These are phyloP conservation scores for Solen grandis DNA, from an alignment of 1,140 invertebrate species.

Conservation along the genomic window DNA sequence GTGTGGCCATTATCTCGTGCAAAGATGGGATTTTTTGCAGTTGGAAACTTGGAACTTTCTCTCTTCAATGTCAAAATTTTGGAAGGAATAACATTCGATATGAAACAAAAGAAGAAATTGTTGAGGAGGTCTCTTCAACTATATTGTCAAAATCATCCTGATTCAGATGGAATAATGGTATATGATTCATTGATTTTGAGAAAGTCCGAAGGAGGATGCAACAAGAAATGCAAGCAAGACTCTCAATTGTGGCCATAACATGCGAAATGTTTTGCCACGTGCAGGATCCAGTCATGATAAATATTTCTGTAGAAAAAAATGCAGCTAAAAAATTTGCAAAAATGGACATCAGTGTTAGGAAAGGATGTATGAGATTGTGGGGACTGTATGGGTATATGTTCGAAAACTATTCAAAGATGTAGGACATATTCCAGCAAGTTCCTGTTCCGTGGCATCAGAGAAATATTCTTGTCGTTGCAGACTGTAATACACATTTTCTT, in stretches of 20 bases:
- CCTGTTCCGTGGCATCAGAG: conserved; percentile 52
- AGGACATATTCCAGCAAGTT: conserved; percentile 58
- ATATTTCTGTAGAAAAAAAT: conserved; percentile 75
- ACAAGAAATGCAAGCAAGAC: conserved; percentile 72
- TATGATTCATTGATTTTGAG: conserved; percentile 74
- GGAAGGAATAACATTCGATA: conserved; percentile 75
- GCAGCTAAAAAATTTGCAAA: conserved; percentile 65
- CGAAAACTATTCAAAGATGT: conserved; percentile 57
- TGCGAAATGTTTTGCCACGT: conserved; percentile 76
- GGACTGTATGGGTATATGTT: conserved; percentile 59
- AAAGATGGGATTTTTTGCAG: conserved; percentile 86
- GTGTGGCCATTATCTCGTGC: conserved; percentile 92
- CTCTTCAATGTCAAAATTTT: conserved; percentile 76
- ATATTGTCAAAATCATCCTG: conserved; percentile 81
- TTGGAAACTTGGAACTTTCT: conserved; percentile 87
- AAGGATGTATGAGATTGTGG: conserved; percentile 67
- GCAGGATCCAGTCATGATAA: conserved; percentile 68
- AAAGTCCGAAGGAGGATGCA: conserved; percentile 81
- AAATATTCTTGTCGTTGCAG: conserved; percentile 38
- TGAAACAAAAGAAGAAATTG: conserved; percentile 54
- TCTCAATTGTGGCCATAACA: conserved; percentile 79
- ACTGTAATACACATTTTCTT: conserved; percentile 60
- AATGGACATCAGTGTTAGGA: conserved; percentile 66
- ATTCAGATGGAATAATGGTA: conserved; percentile 61
- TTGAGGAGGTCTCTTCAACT: conserved; percentile 73